Evolutionary conservation across 2,113 vertebrate species (phyloP).

Genomic region (Orcinus orca): DNA sequence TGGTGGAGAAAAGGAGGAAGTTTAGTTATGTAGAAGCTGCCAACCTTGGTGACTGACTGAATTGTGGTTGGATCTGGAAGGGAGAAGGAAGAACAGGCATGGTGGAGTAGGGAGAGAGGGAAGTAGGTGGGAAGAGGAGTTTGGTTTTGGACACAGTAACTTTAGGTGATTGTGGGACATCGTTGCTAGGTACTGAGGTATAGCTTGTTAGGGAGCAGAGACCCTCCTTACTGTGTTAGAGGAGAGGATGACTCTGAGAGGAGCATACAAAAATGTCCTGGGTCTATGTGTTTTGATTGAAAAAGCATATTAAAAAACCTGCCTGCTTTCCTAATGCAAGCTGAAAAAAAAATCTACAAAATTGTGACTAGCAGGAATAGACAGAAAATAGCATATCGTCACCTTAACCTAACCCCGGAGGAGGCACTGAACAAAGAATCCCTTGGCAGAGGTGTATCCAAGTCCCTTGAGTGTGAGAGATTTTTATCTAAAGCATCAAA

Average conservation of each 20-base stretch:
- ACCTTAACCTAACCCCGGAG: slow-evolving; percentile 3
- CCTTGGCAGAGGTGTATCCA: neutral
- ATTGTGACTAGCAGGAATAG: slow-evolving; percentile 21
- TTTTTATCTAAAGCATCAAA: slow-evolving; percentile 34
- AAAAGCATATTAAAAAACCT: neutral
- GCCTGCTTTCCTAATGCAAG: slow-evolving; percentile 39
- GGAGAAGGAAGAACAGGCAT: neutral
- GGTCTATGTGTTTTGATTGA: neutral
- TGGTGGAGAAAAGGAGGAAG: neutral
- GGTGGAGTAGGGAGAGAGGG: neutral
- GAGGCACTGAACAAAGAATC: neutral
- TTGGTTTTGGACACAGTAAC: neutral
- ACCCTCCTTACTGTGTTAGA: neutral
- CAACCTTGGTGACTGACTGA: neutral
- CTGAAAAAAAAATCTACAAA: slow-evolving; percentile 9
- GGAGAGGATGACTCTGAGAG: neutral
- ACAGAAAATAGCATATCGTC: neutral
- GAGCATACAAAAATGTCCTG: neutral
- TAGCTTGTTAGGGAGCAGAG: neutral
- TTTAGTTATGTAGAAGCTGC: neutral
- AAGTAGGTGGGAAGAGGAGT: neutral
- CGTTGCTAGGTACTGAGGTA: neutral
- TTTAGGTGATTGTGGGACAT: neutral
- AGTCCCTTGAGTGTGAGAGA: neutral
- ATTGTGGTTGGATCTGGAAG: neutral